Evolutionary conservation across 1,140 invertebrate species (phyloP).

Genomic region (Forficula auricularia): DNA sequence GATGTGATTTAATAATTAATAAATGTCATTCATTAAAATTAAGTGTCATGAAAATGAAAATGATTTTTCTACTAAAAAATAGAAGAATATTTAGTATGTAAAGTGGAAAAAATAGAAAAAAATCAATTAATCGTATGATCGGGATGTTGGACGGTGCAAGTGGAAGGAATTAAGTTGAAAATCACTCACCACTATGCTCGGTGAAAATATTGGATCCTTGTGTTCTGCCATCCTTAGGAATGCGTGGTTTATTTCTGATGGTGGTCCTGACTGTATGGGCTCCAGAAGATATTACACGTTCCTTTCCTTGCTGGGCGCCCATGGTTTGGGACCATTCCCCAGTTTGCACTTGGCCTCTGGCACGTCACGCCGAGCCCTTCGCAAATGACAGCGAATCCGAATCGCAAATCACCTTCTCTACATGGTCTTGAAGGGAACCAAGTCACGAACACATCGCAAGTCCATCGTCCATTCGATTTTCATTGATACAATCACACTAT

Average conservation of each 20-base stretch:
- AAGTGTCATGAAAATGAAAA: too few relatives aligned
- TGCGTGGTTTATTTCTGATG: slow-evolving; percentile 42
- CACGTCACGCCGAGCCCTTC: slow-evolving; percentile 17
- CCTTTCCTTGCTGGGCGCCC: slow-evolving; percentile 80
- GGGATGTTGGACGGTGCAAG: too few relatives aligned
- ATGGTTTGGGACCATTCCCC: slow-evolving; percentile 30
- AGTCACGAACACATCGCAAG: slow-evolving; percentile 1
- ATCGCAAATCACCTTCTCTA: slow-evolving; percentile 3
- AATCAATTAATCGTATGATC: not conserved
- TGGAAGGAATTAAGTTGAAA: slow-evolving; percentile 7
- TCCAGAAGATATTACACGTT: slow-evolving; percentile 46
- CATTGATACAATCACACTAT: slow-evolving; percentile 5
- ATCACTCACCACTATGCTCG: slow-evolving; percentile 71
- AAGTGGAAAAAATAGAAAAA: not conserved
- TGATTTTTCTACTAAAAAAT: too few relatives aligned
- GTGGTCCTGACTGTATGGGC: slow-evolving; percentile 42
- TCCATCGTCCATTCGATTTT: slow-evolving; percentile 1
- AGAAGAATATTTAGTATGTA: too few relatives aligned
- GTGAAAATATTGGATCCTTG: slow-evolving; percentile 76
- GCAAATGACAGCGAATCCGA: slow-evolving; percentile 7
- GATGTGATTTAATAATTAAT: too few relatives aligned
- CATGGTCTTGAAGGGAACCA: not conserved
- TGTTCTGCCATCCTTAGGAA: slow-evolving; percentile 55
- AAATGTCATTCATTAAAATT: too few relatives aligned
- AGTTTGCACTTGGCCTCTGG: slow-evolving; percentile 13